Evolutionary conservation across 2,797 vertebrate species (phyloP).

Genomic region (Glyptemys insculpta): DNA sequence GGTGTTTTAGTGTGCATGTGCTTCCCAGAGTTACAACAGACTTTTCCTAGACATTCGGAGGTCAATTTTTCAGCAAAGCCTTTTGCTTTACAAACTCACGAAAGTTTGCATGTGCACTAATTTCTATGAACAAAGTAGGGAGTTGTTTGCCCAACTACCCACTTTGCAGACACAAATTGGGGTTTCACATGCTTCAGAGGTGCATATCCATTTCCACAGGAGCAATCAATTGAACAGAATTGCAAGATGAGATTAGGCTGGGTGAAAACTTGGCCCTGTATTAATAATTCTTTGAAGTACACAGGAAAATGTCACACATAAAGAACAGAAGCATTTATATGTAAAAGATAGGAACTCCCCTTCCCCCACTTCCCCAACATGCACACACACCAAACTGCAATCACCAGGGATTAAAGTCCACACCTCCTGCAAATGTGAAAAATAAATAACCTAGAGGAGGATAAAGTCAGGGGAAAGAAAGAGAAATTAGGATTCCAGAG

Average conservation of each 20-base stretch:
- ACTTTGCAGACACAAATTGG: not conserved
- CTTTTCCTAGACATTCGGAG: conserved; percentile 54
- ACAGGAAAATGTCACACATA: not conserved
- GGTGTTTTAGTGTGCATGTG: conserved; percentile 56
- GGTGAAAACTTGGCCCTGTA: accelerated
- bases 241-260: not conserved
- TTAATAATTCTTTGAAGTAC: not conserved
- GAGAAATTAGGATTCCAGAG: not conserved
- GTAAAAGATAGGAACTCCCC: not conserved
- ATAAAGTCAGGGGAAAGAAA: not conserved
- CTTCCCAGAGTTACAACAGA: conserved; percentile 65
- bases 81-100: conserved; percentile 25
- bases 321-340: not conserved
- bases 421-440: not conserved
- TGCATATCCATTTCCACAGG: not conserved
- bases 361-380: no score
- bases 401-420: not conserved
- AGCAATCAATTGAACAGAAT: accelerated
- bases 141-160: not conserved
- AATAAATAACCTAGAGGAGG: not conserved
- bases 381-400: not conserved
- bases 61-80: conserved; percentile 38
- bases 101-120: conserved; percentile 26
- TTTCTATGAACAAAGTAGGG: conserved; percentile 44
- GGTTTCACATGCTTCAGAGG: not conserved